Evolutionary conservation across 2,888 invertebrate genomes (phyloP).

Genomic region (Hypercompe scribonia): DNA sequence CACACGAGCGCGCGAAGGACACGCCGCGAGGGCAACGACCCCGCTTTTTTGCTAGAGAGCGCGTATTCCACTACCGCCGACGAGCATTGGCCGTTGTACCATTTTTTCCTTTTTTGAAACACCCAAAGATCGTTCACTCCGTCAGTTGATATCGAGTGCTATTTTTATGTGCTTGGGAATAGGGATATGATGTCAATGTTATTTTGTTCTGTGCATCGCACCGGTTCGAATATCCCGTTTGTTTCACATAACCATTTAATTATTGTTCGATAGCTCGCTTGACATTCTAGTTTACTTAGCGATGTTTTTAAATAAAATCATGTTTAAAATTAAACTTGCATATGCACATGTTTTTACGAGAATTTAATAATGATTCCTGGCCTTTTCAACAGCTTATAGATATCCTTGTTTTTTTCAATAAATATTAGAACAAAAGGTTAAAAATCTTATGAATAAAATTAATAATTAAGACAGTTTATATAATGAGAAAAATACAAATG

Average conservation of each 20-base stretch:
- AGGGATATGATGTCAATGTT: slow-evolving; percentile 75
- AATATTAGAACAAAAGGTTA: no score
- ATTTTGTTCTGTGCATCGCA: slow-evolving; percentile 52
- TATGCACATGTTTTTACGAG: slow-evolving; percentile 28
- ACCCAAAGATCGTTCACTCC: slow-evolving; percentile 75
- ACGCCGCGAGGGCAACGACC: slow-evolving; percentile 81
- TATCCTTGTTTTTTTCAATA: slow-evolving; percentile 23
- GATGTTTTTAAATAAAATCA: slow-evolving; percentile 26
- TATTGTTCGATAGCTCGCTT: slow-evolving; percentile 28
- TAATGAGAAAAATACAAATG: slow-evolving; percentile 24
- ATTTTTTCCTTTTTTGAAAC: slow-evolving; percentile 60
- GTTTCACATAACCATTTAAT: slow-evolving; percentile 63
- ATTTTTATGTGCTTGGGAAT: slow-evolving; percentile 71
- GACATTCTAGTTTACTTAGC: slow-evolving; percentile 21
- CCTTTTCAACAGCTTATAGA: slow-evolving; percentile 17
- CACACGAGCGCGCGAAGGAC: slow-evolving; percentile 79
- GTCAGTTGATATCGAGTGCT: slow-evolving; percentile 66
- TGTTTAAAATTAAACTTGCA: slow-evolving; percentile 27
- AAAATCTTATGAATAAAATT: not conserved
- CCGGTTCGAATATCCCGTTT: slow-evolving; percentile 63
- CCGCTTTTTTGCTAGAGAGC: slow-evolving; percentile 83
- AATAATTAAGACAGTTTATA: slow-evolving; percentile 1
- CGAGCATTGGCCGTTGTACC: slow-evolving; percentile 80
- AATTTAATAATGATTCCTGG: slow-evolving; percentile 19
- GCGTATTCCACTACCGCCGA: slow-evolving; percentile 76